These are phyloP conservation scores for Euphydryas editha DNA, from an alignment of 2,888 invertebrate species.

Conservation along the genomic window DNA sequence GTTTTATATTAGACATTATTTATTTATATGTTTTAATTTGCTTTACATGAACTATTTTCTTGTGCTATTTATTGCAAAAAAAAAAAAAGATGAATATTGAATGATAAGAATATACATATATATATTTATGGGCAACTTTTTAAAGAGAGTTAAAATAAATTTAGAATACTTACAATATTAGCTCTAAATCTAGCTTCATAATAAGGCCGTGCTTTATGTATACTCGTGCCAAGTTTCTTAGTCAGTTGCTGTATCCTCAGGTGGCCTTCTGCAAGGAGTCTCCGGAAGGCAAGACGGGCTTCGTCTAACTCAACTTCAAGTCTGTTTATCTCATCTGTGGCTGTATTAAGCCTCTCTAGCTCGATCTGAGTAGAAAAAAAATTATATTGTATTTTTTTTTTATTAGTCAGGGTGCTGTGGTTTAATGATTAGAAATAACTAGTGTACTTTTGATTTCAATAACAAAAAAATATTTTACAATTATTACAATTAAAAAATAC, in stretches of 20 bases:
- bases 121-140: too few species aligned
- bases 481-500: too few species aligned
- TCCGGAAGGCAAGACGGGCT: slow-evolving; percentile 91
- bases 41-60: too few species aligned
- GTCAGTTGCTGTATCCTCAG: slow-evolving; percentile 91
- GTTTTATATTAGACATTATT: too few species aligned
- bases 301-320: slow-evolving; percentile 95
- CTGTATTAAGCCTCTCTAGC: slow-evolving; percentile 93
- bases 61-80: too few species aligned
- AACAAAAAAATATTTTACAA: too few species aligned
- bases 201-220: slow-evolving; percentile 94
- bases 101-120: too few species aligned
- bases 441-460: neutral
- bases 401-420: neutral
- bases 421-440: neutral
- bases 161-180: slow-evolving; percentile 86
- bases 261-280: slow-evolving; percentile 92
- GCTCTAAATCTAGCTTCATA: slow-evolving; percentile 94
- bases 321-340: slow-evolving; percentile 96
- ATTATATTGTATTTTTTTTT: neutral
- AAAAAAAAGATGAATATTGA: too few species aligned
- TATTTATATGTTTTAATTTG: too few species aligned
- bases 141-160: too few species aligned
- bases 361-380: slow-evolving; percentile 82
- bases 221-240: slow-evolving; percentile 92